Conservation (phyloP, 2,113 vertebrate species). For the Egretta garzetta region DNA sequence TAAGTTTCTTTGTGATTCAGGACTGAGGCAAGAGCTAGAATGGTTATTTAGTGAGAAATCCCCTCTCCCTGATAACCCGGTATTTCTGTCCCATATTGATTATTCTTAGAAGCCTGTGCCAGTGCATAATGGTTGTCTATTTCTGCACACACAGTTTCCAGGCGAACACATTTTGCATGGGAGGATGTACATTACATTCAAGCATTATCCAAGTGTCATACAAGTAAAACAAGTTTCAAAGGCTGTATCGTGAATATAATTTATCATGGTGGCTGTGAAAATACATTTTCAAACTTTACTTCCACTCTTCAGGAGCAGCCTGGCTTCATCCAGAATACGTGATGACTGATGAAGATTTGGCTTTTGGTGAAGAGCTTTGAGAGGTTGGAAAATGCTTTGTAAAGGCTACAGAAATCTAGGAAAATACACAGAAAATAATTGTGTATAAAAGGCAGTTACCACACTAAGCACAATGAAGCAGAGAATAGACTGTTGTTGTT, state of each 20-base stretch:
- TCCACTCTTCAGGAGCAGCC: background rate
- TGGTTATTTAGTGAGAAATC: background rate
- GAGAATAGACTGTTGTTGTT: background rate
- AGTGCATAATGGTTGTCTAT: background rate
- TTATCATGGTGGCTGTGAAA: background rate
- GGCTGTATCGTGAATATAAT: background rate
- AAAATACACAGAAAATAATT: background rate
- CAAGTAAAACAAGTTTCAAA: background rate
- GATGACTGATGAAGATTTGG: background rate
- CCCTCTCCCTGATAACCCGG: background rate
- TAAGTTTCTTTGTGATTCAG: background rate
- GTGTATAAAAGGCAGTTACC: background rate
- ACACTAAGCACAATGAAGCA: background rate
- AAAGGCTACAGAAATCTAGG: background rate
- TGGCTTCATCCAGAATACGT: background rate
- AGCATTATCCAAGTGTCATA: background rate
- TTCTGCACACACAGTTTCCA: background rate
- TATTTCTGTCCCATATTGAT: background rate
- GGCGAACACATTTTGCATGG: background rate
- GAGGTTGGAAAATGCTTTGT: background rate
- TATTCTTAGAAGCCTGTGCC: background rate
- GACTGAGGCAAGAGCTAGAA: background rate
- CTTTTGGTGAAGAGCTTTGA: background rate
- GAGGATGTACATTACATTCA: background rate
- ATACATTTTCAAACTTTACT: background rate